Base-by-base conservation (phyloP, 2,113 vertebrate genomes). In the Strix aluco region DNA sequence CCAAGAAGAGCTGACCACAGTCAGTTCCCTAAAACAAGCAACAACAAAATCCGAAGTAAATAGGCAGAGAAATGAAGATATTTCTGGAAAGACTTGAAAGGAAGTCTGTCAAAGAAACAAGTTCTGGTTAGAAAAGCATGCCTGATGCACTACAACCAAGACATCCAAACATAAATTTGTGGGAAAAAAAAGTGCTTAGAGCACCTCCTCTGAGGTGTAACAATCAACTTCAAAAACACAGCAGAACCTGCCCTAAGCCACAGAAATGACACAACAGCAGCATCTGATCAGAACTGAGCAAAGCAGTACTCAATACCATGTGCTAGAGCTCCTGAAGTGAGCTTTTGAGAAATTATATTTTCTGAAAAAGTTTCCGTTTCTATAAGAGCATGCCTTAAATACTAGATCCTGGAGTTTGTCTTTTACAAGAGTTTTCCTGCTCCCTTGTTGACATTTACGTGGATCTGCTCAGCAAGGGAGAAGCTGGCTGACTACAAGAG, bases 21-120 rank as follows among this genome's bases (percentile, higher is more conserved):
- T 81, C 79, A 94, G 93, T 67, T 97, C 94, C 88, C 90, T 79
- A 84, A 94, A 97, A 96, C 92, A 96, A 96, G 88, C 96, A 96
- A 96, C 44, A 95, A 90, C 82, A 78, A 94, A 97, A 86, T 79
- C 25, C 0, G 2, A 97, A 97, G 80, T 91, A 96, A 93, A 97
- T 75, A 97, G 69, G 42, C 38, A 91, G 96, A 93, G 93, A 95
- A 96, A 85, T 62, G 0, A 95, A 90, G 54, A 81, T 40, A 69
- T 86, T 94, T 86, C 91, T 96, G 73, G 77, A 93, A 92, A 69
- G 61, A 79, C 83, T 81, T 92, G 29, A 95, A 97, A 94, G 69
- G 34, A 84, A 89, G 34, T 49, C 66, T 69, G 34, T 69, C 93
- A 71, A 88, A 95, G 67, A 91, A 96, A 85, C 44, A 87, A 46